Evolutionary conservation across 2,797 vertebrate species (phyloP).

Genomic region (Artibeus jamaicensis): DNA sequence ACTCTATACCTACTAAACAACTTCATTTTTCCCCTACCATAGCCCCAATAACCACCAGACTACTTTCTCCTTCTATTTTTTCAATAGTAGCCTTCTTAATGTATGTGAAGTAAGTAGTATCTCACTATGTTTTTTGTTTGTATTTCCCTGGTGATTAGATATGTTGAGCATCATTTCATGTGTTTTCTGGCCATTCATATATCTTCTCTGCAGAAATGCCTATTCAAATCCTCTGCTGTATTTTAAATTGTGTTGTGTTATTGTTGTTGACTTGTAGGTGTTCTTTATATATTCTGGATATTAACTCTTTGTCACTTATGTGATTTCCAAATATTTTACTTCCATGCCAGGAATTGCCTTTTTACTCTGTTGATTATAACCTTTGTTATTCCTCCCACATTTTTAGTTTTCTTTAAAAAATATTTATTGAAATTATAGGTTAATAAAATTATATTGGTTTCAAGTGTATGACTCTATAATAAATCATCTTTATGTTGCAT

Average conservation of each 20-base stretch:
- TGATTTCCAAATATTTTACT: conserved; percentile 20
- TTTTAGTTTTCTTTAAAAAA: neutral
- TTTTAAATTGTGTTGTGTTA: neutral
- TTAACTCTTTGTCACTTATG: neutral
- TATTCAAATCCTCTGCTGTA: neutral
- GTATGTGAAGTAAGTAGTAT: neutral
- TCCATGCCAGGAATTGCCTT: neutral
- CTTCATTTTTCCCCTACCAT: neutral
- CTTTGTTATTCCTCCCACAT: neutral
- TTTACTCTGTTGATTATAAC: neutral
- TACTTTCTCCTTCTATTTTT: neutral
- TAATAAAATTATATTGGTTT: neutral
- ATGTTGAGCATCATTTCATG: neutral
- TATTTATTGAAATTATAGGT: neutral
- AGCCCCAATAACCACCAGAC: neutral
- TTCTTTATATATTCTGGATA: neutral
- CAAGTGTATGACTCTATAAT: neutral
- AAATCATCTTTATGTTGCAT: neutral
- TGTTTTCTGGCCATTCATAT: neutral
- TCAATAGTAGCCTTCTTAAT: neutral
- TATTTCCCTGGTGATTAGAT: neutral
- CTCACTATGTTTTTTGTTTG: neutral
- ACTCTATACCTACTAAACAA: neutral
- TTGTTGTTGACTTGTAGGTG: neutral
- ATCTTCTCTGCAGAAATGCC: neutral